Evolutionary conservation across 2,888 invertebrate species (phyloP).

Genomic region (Diaprepes abbreviatus): DNA sequence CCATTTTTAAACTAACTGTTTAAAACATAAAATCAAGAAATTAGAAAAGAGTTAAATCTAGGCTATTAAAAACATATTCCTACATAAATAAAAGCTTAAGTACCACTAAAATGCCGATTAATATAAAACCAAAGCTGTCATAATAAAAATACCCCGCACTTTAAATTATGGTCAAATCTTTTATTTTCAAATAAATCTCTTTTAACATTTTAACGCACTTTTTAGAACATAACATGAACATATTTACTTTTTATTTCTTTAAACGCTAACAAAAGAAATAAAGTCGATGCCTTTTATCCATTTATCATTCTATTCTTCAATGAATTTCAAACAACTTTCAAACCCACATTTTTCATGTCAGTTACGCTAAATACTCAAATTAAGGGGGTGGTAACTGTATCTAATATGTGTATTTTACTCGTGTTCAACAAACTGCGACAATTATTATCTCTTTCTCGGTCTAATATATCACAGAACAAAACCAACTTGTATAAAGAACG

Average conservation of each 20-base stretch:
- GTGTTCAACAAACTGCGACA: not conserved
- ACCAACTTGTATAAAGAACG: not conserved
- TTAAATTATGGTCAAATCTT: constrained; percentile 12
- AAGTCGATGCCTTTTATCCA: not conserved
- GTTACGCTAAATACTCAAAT: constrained; percentile 28
- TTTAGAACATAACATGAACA: not conserved
- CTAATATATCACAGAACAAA: not conserved
- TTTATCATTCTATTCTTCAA: constrained; percentile 21
- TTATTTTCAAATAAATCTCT: constrained; percentile 30
- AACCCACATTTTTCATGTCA: constrained; percentile 27
- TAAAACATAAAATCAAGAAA: too few species aligned
- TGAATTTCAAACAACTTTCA: constrained; percentile 15
- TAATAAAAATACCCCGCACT: constrained; percentile 26
- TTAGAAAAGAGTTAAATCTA: not conserved
- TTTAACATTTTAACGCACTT: constrained; percentile 12
- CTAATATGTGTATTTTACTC: constrained; percentile 21
- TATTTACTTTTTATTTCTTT: constrained; percentile 23
- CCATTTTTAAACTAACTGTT: too few species aligned
- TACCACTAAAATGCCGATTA: constrained; percentile 36
- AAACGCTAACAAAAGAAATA: not conserved
- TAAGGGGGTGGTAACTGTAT: constrained; percentile 32
- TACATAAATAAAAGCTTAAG: constrained; percentile 15
- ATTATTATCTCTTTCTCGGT: not conserved
- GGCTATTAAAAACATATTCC: constrained; percentile 5
- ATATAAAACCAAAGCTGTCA: constrained; percentile 29